Evolutionary conservation across 2,888 invertebrate species (phyloP).

Genomic region (Pachycephus smyrnensis): DNA sequence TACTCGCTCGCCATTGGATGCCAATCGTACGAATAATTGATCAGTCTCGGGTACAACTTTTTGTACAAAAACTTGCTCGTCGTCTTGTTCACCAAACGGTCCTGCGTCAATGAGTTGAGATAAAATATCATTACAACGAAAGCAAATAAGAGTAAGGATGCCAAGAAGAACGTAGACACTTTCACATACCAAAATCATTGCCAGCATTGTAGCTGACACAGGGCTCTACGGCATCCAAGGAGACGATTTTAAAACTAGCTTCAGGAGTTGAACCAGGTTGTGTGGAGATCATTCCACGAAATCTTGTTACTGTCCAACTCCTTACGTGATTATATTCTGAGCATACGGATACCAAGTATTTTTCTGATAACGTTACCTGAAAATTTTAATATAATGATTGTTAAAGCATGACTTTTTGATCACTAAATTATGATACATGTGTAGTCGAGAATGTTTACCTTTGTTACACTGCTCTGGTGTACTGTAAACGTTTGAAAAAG

Average conservation of each 20-base stretch:
- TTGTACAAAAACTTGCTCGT: conserved; percentile 97
- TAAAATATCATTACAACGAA: neutral
- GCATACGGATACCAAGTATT: conserved; percentile 95
- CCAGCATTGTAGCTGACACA: conserved; percentile 74
- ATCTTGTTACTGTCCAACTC: conserved; percentile 96
- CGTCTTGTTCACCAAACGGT: conserved; percentile 98
- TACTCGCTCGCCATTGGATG: conserved; percentile 95
- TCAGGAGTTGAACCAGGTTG: conserved; percentile 98
- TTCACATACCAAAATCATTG: conserved; percentile 70
- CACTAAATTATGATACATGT: neutral
- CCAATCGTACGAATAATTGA: conserved; percentile 91
- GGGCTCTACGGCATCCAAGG: conserved; percentile 78
- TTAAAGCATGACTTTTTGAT: neutral
- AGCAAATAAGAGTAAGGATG: neutral
- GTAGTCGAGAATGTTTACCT: conserved; percentile 70
- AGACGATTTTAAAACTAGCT: conserved; percentile 96
- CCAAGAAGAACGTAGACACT: neutral
- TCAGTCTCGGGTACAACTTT: conserved; percentile 98
- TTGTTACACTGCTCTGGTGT: conserved; percentile 95
- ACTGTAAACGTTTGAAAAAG: conserved; percentile 98
- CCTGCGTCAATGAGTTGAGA: conserved; percentile 68
- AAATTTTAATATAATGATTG: conserved; percentile 10
- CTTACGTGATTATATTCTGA: conserved; percentile 98
- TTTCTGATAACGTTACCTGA: conserved; percentile 92
- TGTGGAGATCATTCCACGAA: conserved; percentile 98